These are phyloP conservation scores for Dolichoris vasculosae DNA, from an alignment of 1,140 invertebrate genomes.

Conservation along the genomic window DNA sequence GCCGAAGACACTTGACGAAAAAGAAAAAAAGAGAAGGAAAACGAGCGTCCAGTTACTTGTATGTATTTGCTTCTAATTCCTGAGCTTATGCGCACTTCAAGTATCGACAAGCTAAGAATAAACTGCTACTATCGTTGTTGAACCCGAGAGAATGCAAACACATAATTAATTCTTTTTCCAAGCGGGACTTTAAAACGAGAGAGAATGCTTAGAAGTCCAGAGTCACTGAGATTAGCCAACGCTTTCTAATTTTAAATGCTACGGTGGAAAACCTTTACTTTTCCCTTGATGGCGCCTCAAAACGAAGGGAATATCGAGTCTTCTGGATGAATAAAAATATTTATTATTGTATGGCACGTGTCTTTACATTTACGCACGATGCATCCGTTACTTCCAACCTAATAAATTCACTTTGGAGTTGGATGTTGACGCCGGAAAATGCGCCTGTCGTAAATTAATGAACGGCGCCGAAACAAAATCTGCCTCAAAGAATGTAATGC, in stretches of 20 bases:
- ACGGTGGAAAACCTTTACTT: background rate
- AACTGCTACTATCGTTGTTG: conserved; percentile 19
- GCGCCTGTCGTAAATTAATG: too few relatives aligned
- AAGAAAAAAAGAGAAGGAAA: background rate
- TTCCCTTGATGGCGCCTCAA: background rate
- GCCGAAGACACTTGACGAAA: too few relatives aligned
- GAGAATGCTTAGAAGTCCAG: background rate
- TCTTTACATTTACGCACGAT: background rate
- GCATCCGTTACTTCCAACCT: background rate
- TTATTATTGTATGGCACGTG: too few relatives aligned
- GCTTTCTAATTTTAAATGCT: conserved; percentile 32
- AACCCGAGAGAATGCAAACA: background rate
- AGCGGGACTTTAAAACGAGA: background rate
- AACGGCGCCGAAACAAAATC: too few relatives aligned
- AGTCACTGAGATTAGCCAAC: background rate
- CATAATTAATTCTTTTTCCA: conserved; percentile 41
- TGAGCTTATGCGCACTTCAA: background rate
- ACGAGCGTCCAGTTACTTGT: background rate
- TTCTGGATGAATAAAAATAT: background rate
- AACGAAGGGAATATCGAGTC: background rate
- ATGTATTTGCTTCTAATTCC: background rate
- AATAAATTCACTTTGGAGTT: too few relatives aligned
- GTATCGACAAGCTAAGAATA: conserved; percentile 13
- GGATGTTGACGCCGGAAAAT: too few relatives aligned
- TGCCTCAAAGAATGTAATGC: too few relatives aligned